Evolutionary conservation across 2,113 vertebrate species (phyloP), one percentile per base, ranked within the genome.

Genomic region (Trogon surrucura): DNA sequence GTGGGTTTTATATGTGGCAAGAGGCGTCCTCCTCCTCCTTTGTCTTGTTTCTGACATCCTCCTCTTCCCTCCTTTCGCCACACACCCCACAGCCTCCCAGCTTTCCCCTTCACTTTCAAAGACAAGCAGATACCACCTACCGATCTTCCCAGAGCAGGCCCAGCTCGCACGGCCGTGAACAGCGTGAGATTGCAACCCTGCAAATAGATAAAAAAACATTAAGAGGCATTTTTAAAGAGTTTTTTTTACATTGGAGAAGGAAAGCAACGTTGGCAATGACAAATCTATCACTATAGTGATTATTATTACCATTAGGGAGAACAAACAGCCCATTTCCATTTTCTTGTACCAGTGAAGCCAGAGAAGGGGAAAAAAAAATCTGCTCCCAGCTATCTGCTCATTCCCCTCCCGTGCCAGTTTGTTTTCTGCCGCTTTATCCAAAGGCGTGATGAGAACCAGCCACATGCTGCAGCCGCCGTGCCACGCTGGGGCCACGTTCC

Each of bases 41-140:
- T 23, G 30, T 5, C 1, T 48, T n/a, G 16, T 23, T n/a, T 4
- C 36, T 3, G 11, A 21, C 3, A 1, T 79, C 54, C 32, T 15
- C 32, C 38, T 60, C 36, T 66, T 19, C 2, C 11, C 27, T 27
- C 20, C 61, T 44, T 18, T 18, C 41, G 4, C 45, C 57, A 32
- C 17, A 27, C 65, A 41, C 64, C 70, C 54, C 20, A 34, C 51
- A 54, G 21, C 16, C 17, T 4, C 53, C 26, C 17, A 13, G 29
- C 66, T 80, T 75, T 72, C 36, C 71, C 64, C 61, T 72, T 75
- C 60, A 0, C n/a, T 57, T 47, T 19, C 45, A 5, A 38, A 29
- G n/a, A 14, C 11, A 6, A 61, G 72, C 51, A 54, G 29, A 6
- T 45, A 14, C 6, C 6, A 1, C 32, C 54, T 0, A 41, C 48